phyloP scores from a whole-genome alignment of 1,140 invertebrate genomes.

The Choristoneura fumiferana region DNA sequence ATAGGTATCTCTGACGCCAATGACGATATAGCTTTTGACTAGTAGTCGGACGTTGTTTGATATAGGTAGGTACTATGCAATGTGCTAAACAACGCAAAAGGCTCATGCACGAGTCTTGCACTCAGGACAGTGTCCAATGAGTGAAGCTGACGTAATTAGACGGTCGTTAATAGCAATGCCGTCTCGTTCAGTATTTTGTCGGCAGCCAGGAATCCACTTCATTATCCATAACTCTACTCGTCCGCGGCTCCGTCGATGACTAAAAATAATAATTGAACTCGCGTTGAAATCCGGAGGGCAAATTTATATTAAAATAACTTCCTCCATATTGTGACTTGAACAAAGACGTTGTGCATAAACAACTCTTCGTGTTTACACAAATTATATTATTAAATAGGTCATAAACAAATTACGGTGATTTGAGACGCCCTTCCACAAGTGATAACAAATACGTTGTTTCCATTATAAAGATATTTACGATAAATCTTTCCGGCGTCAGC shows the following conservation, averaged over 20 bases:
- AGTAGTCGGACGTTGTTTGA: too few relatives aligned
- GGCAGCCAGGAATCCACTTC: not conserved
- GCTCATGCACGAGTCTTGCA: too few relatives aligned
- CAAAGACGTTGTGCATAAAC: conserved; percentile 38
- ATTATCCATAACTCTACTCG: conserved; percentile 15
- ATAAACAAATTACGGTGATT: conserved; percentile 8
- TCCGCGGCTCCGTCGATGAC: conserved; percentile 29
- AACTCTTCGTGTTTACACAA: conserved; percentile 8
- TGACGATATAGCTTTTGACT: too few relatives aligned
- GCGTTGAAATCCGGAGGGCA: conserved; percentile 32
- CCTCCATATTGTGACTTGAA: conserved; percentile 32
- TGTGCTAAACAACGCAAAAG: too few relatives aligned
- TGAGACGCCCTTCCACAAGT: not conserved
- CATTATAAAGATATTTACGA: not conserved
- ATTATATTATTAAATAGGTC: conserved; percentile 23
- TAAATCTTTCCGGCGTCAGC: not conserved
- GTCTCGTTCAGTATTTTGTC: too few relatives aligned
- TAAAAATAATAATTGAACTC: conserved; percentile 27
- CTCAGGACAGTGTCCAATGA: too few relatives aligned
- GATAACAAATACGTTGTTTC: not conserved
- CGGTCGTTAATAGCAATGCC: too few relatives aligned
- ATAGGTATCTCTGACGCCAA: too few relatives aligned
- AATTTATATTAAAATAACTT: conserved; percentile 38
- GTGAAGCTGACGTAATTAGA: too few relatives aligned
- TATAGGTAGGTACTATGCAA: too few relatives aligned